Evolutionary conservation across 2,888 invertebrate genomes (phyloP).

Genomic region (Cephus spinipes): DNA sequence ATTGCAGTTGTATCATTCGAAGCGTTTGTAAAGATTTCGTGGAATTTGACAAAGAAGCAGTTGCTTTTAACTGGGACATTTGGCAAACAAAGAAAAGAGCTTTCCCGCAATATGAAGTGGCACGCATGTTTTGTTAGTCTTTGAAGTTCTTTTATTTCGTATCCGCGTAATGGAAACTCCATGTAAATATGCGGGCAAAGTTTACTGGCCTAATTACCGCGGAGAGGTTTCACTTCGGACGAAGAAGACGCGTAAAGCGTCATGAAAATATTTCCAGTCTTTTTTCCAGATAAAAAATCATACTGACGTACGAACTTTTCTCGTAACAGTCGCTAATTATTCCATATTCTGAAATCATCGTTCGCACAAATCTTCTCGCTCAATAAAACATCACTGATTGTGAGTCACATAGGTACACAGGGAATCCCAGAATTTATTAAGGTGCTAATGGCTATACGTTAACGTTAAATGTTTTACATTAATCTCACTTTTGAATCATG

Average conservation of each 20-base stretch:
- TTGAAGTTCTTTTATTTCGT: background rate
- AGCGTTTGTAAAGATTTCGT: background rate
- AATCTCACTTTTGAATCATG: background rate
- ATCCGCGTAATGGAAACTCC: background rate
- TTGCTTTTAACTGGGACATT: background rate
- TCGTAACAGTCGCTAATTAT: background rate
- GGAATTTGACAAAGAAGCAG: background rate
- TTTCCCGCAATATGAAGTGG: background rate
- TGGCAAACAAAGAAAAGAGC: background rate
- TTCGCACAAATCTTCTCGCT: background rate
- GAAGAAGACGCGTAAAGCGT: background rate
- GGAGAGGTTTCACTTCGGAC: background rate
- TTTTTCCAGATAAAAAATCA: background rate
- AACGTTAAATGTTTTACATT: background rate
- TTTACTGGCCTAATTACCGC: background rate
- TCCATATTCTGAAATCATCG: background rate
- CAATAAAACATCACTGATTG: background rate
- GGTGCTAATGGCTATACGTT: background rate
- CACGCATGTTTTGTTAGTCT: background rate
- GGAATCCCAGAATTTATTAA: background rate
- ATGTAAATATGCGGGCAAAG: background rate
- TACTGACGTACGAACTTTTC: background rate
- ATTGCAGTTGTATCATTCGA: background rate
- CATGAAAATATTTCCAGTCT: background rate
- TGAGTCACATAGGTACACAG: background rate